Conservation (phyloP, 2,888 invertebrate genomes). For the Dynastes tityus region DNA sequence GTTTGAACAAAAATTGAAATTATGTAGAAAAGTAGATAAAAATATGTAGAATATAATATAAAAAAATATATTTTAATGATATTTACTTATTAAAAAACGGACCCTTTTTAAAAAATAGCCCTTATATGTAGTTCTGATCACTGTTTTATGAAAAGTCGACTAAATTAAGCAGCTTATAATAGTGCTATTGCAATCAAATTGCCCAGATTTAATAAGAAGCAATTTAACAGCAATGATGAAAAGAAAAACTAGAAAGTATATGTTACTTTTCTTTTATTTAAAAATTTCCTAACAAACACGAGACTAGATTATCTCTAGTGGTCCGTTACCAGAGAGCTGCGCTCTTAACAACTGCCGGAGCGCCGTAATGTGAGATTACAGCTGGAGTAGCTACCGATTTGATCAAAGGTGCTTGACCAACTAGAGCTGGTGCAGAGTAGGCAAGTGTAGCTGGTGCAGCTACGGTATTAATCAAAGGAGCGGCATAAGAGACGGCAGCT, state of each 20-base stretch:
- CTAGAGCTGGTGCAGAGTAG: slow-evolving; percentile 63
- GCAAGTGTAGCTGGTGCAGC: slow-evolving; percentile 51
- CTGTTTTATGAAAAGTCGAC: too few relatives aligned
- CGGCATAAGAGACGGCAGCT: slow-evolving; percentile 55
- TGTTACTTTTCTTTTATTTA: not conserved
- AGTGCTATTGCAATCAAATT: too few relatives aligned
- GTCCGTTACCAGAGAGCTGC: slow-evolving; percentile 12
- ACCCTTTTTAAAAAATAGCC: too few relatives aligned
- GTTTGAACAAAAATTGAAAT: too few relatives aligned
- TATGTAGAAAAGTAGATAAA: too few relatives aligned
- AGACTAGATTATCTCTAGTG: slow-evolving; percentile 3
- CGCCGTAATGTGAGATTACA: slow-evolving; percentile 47
- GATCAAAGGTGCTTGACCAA: slow-evolving; percentile 44
- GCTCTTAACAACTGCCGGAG: slow-evolving; percentile 40
- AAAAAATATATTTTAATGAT: too few relatives aligned
- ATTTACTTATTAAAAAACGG: too few relatives aligned
- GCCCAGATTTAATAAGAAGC: too few relatives aligned
- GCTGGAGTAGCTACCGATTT: slow-evolving; percentile 48
- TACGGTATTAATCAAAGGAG: slow-evolving; percentile 53
- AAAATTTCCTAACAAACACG: not conserved
- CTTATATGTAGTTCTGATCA: too few relatives aligned
- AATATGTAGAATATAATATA: too few relatives aligned
- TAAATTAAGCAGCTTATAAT: too few relatives aligned
- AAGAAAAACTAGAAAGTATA: not conserved
- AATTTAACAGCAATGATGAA: not conserved